phyloP scores from a whole-genome alignment of 2,797 vertebrate genomes.

The Pipistrellus kuhlii region DNA sequence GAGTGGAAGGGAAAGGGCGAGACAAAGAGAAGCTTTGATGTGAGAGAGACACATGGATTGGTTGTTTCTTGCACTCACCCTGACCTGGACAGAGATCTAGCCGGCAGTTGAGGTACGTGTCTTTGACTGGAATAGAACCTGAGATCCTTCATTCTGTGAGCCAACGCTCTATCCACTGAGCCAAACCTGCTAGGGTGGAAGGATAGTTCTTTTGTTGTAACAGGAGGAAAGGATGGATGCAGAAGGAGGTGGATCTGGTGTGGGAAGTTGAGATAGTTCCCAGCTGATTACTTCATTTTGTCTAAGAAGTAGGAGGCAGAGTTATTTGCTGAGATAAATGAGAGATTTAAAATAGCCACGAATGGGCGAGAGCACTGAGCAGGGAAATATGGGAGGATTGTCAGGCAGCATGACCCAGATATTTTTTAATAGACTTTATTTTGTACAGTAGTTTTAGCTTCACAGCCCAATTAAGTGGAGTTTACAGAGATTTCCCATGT shows the following conservation, averaged over 20 bases:
- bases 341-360: slow-evolving; percentile 52
- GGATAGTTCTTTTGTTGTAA: background rate
- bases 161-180: too few species aligned
- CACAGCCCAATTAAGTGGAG: background rate
- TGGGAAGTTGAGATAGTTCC: slow-evolving; percentile 23
- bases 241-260: slow-evolving; percentile 16
- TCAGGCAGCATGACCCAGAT: slow-evolving; percentile 23
- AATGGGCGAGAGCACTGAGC: background rate
- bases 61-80: too few species aligned
- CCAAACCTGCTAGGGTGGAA: background rate
- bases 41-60: too few species aligned
- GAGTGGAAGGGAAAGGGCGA: background rate
- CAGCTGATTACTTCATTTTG: slow-evolving; percentile 55
- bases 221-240: background rate
- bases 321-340: slow-evolving; percentile 56
- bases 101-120: background rate
- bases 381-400: background rate
- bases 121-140: background rate
- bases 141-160: too few species aligned
- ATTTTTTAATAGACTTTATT: slow-evolving; percentile 30
- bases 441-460: slow-evolving; percentile 36
- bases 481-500: background rate
- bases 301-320: background rate
- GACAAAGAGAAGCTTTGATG: background rate
- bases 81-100: background rate